A percentile compares a stretch with the other conserved stretches of the same genome.
Evolutionary conservation across 2,888 invertebrate species (phyloP).

Genomic region (Acleris cristana): DNA sequence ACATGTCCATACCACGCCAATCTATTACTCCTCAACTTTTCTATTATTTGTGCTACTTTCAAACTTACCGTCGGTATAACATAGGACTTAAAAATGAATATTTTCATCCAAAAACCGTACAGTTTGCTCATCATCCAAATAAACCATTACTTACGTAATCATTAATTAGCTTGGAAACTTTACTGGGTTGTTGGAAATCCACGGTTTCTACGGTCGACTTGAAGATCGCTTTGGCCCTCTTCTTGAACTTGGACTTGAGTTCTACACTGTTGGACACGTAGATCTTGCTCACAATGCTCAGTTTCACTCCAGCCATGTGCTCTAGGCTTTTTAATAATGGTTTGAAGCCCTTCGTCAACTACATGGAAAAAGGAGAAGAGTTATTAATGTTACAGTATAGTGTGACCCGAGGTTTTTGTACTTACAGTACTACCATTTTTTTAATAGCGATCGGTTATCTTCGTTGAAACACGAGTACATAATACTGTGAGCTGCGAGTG

Average conservation of each 20-base stretch:
- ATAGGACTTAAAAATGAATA: too few species aligned
- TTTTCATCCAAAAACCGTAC: too few species aligned
- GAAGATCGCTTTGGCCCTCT: conserved; percentile 25
- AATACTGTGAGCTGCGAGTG: too few species aligned
- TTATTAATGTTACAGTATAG: too few species aligned
- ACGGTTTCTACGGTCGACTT: conserved; percentile 21
- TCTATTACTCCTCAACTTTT: too few species aligned
- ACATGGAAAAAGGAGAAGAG: not conserved
- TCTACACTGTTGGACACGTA: conserved; percentile 11
- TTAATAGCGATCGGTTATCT: too few species aligned
- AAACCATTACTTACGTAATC: conserved; percentile 77
- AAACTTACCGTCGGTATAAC: too few species aligned
- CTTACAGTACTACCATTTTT: too few species aligned
- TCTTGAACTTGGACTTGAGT: conserved; percentile 14
- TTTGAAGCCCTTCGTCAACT: conserved; percentile 21
- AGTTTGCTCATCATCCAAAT: not conserved
- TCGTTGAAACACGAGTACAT: too few species aligned
- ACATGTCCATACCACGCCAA: too few species aligned
- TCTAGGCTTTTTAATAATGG: conserved; percentile 13
- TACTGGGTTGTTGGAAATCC: conserved; percentile 5
- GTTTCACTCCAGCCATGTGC: conserved; percentile 7
- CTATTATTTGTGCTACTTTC: too few species aligned
- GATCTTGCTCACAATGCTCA: conserved; percentile 27
- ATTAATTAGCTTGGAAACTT: conserved; percentile 82
- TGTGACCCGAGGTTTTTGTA: too few species aligned